Percentiles rank a stretch among this genome's conserved stretches.
phyloP scores from a whole-genome alignment of 2,113 vertebrate genomes.

The Colossoma macropomum region DNA sequence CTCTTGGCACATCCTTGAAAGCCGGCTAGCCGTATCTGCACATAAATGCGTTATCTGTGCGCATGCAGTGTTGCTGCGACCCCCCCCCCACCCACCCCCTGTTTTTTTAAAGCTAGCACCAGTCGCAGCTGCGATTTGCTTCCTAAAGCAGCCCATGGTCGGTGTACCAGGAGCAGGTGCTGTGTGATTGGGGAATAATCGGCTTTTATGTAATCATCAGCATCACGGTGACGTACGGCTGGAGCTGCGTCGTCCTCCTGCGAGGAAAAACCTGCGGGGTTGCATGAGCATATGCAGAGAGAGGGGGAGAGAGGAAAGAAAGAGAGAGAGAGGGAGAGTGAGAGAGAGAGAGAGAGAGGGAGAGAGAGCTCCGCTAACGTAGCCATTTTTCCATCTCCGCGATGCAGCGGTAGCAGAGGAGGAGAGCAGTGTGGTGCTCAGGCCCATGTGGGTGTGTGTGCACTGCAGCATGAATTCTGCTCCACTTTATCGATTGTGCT shows the following conservation, averaged over 20 bases:
- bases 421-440: background rate
- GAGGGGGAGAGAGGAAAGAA: background rate
- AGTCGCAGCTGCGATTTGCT: no score
- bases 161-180: background rate
- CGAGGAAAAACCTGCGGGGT: slow-evolving; percentile 19
- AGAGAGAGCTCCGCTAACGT: background rate
- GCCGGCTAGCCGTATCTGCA: no score
- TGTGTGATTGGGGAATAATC: slow-evolving; percentile 46
- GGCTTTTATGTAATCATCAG: slow-evolving; percentile 56
- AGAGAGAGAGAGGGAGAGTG: no score
- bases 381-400: background rate
- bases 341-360: no score
- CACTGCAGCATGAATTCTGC: slow-evolving; percentile 46
- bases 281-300: slow-evolving; percentile 34
- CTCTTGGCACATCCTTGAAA: no score
- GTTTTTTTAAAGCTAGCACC: no score
- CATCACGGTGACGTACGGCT: slow-evolving; percentile 56
- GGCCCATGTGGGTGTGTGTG: slow-evolving; percentile 14
- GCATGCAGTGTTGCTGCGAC: no score
- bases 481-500: slow-evolving; percentile 49
- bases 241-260: slow-evolving; percentile 28
- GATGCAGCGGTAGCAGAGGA: background rate
- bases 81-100: no score
- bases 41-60: no score
- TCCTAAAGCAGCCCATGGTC: no score